These are phyloP conservation scores for Megalops atlanticus DNA, from an alignment of 2,113 vertebrate genomes.

Conservation along the genomic window DNA sequence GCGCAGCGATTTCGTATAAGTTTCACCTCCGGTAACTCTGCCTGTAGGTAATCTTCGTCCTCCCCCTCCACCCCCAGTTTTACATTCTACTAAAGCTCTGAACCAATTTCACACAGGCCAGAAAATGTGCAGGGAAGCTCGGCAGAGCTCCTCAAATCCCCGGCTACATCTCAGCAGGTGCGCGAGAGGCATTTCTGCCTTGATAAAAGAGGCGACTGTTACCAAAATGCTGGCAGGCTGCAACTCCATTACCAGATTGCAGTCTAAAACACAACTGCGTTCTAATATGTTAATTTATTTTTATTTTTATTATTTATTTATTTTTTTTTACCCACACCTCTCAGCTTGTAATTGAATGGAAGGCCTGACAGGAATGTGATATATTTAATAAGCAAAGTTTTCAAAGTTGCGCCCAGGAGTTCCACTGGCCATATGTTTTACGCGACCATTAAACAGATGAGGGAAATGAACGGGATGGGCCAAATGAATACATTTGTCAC, in stretches of 20 bases:
- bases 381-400: conserved; percentile 46
- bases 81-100: conserved; percentile 54
- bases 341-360: conserved; percentile 30
- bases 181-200: conserved; percentile 23
- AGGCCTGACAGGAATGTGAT: conserved; percentile 34
- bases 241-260: conserved; percentile 30
- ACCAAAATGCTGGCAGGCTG: conserved; percentile 25
- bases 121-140: conserved; percentile 51
- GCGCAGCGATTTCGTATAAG: neutral
- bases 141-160: conserved; percentile 63
- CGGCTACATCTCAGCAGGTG: conserved; percentile 48
- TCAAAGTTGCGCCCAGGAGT: conserved; percentile 28
- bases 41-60: conserved; percentile 50
- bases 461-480: conserved; percentile 33
- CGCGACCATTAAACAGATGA: conserved; percentile 49
- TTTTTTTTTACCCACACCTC: neutral
- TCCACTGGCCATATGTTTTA: conserved; percentile 38
- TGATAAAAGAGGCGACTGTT: conserved; percentile 8
- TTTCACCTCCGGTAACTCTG: conserved; percentile 55
- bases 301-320: too few relatives aligned
- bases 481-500: conserved; percentile 55
- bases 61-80: conserved; percentile 14
- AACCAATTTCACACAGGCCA: conserved; percentile 60
- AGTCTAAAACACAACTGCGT: conserved; percentile 28
- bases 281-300: conserved; percentile 27